These are phyloP conservation scores for Blastobasis lacticolella DNA, from an alignment of 2,888 invertebrate species.

Conservation along the genomic window DNA sequence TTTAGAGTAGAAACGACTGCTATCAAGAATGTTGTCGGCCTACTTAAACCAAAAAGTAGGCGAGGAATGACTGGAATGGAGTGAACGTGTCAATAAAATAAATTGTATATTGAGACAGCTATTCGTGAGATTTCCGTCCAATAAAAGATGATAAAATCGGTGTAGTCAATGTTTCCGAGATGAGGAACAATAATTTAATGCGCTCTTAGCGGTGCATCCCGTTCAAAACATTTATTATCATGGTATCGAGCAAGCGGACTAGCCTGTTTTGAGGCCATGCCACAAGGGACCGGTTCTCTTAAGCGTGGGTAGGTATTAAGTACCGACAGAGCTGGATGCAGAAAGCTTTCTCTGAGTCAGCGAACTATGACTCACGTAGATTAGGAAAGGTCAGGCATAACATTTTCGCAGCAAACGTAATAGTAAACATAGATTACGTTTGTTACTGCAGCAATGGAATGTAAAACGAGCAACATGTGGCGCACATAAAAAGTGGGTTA, in stretches of 20 bases:
- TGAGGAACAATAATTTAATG: constrained; percentile 7
- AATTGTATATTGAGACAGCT: neutral
- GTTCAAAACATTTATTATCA: constrained; percentile 10
- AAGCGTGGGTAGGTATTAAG: constrained; percentile 18
- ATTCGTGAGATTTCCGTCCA: neutral
- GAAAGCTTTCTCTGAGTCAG: constrained; percentile 47
- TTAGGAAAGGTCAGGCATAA: constrained; percentile 39
- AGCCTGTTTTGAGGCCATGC: constrained; percentile 13
- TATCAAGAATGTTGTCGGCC: too few relatives aligned
- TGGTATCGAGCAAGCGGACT: constrained; percentile 10
- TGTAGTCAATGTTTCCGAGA: neutral
- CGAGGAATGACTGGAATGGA: too few relatives aligned
- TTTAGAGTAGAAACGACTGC: too few relatives aligned
- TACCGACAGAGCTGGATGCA: constrained; percentile 28
- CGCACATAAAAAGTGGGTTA: neutral
- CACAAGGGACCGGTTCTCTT: constrained; percentile 18
- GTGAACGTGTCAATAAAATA: neutral
- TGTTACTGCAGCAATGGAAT: too few relatives aligned
- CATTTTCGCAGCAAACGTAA: neutral
- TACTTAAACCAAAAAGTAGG: too few relatives aligned
- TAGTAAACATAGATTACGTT: too few relatives aligned
- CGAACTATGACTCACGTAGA: constrained; percentile 49
- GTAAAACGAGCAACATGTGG: constrained; percentile 7
- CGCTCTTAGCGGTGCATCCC: constrained; percentile 2
- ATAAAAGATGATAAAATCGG: neutral